Conservation (phyloP, 1,140 invertebrate genomes). For the Telenomus remus region DNA sequence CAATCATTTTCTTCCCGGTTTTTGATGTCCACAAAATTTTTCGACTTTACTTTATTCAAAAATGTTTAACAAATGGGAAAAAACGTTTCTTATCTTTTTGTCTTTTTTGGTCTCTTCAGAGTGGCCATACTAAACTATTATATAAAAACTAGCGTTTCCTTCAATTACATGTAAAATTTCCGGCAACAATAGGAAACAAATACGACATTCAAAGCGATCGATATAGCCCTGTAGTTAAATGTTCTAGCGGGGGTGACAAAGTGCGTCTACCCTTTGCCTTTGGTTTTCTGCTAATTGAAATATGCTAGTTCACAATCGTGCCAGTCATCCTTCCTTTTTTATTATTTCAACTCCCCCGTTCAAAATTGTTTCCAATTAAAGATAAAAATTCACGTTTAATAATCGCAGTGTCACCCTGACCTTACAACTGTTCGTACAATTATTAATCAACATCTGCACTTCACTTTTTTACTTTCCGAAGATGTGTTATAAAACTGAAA, state of each 20-base stretch:
- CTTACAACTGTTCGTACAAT: background rate
- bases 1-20: no score
- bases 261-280: conserved; percentile 45
- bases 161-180: no score
- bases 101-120: no score
- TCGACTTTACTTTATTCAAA: no score
- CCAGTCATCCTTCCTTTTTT: conserved; percentile 44
- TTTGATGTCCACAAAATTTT: no score
- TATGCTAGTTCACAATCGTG: conserved; percentile 35
- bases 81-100: no score
- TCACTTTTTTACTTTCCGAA: no score
- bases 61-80: no score
- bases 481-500: no score
- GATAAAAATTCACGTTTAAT: background rate
- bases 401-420: background rate
- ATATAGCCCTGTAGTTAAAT: conserved; percentile 31
- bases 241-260: conserved; percentile 40
- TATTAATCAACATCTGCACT: background rate
- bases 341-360: conserved; percentile 32
- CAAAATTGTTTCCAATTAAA: conserved; percentile 19
- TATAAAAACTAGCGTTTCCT: no score
- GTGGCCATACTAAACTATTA: no score
- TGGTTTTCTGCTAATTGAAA: conserved; percentile 51
- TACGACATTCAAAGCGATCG: conserved; percentile 49
- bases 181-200: conserved; percentile 1